Conservation (phyloP, 1,140 invertebrate species). For the Drosophila insularis region DNA sequence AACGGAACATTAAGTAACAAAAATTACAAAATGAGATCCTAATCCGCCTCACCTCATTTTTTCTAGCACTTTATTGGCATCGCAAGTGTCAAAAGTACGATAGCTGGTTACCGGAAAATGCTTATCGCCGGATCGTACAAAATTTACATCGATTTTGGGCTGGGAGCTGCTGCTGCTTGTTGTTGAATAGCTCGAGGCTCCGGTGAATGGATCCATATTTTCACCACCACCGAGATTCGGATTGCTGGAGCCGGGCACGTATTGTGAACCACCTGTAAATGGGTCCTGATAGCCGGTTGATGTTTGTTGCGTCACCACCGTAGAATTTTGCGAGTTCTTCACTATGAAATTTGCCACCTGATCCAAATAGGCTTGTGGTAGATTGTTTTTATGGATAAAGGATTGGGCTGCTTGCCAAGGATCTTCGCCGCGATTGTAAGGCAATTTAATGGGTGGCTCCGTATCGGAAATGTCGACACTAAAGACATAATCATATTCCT, state of each 20-base stretch:
- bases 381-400: constrained; percentile 94
- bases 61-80: constrained; percentile 83
- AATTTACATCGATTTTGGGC: constrained; percentile 61
- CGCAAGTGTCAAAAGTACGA: constrained; percentile 83
- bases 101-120: constrained; percentile 78
- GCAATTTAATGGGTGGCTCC: constrained; percentile 93
- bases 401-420: constrained; percentile 96
- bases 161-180: constrained; percentile 66
- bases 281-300: constrained; percentile 87
- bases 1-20: constrained; percentile 1
- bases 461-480: constrained; percentile 96
- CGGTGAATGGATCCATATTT: constrained; percentile 88
- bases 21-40: background rate
- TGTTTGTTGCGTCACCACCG: constrained; percentile 31
- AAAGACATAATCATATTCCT: constrained; percentile 98
- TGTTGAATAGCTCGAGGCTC: constrained; percentile 84
- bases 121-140: constrained; percentile 58
- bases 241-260: constrained; percentile 80
- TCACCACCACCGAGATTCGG: constrained; percentile 52
- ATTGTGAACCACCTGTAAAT: constrained; percentile 91
- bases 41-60: constrained; percentile 82
- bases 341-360: constrained; percentile 98
- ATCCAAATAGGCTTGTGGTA: constrained; percentile 94
- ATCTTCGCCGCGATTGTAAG: constrained; percentile 94
- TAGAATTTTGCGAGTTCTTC: constrained; percentile 86